phyloP scores from a whole-genome alignment of 1,140 invertebrate genomes.

The Nasonia vitripennis region DNA sequence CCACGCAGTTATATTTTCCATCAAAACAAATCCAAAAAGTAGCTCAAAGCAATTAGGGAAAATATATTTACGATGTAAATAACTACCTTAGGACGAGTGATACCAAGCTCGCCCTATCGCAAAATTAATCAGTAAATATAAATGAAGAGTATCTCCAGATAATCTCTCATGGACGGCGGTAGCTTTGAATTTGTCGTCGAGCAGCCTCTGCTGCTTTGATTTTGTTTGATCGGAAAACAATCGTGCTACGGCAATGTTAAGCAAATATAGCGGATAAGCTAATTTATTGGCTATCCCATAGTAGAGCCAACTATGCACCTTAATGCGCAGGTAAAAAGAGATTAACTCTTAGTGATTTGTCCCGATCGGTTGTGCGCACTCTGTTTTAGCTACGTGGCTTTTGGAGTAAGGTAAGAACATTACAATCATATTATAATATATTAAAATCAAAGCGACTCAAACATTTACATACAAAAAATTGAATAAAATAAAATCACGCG shows the following conservation, averaged over 20 bases:
- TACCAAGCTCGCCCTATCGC: background rate
- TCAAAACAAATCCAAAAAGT: background rate
- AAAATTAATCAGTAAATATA: constrained; percentile 31
- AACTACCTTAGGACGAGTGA: background rate
- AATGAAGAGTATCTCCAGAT: background rate
- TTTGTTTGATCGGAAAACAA: constrained; percentile 43
- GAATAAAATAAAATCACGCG: no score
- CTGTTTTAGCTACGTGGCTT: background rate
- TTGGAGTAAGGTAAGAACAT: constrained; percentile 11
- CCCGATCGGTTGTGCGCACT: background rate
- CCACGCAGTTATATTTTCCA: no score
- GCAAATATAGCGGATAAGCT: constrained; percentile 35
- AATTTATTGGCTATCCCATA: constrained; percentile 41
- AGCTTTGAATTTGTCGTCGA: constrained; percentile 16
- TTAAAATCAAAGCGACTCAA: background rate
- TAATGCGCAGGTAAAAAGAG: background rate
- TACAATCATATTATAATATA: background rate
- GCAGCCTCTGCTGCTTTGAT: background rate
- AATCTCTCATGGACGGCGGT: constrained; percentile 5
- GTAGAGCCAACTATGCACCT: background rate
- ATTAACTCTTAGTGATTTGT: constrained; percentile 37
- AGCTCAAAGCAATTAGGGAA: background rate
- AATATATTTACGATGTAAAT: background rate
- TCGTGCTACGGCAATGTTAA: background rate
- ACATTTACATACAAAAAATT: no score